Base-by-base conservation (phyloP, 1,140 invertebrate genomes). In the Argopecten irradians region DNA sequence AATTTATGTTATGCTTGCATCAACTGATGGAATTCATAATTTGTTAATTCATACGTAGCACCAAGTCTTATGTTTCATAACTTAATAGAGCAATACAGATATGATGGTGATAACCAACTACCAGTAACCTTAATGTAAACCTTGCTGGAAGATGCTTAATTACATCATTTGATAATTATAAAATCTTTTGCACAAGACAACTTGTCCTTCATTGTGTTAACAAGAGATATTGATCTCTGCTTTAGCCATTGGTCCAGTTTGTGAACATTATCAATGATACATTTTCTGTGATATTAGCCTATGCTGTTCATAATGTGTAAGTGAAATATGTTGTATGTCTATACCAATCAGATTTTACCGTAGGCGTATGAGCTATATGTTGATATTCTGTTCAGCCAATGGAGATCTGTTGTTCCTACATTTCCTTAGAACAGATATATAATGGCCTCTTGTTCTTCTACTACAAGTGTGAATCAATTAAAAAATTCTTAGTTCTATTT, bases 251-350 rank as follows among this genome's bases (percentile, higher is more conserved):
- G 28, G 55, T 71, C 55, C 55, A 71, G 55, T 71, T 71, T 71
- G 55, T 71, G 55, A 28, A 71, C 28, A 71, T 71, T 71, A 71
- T 71, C 55, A 71, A 71, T 71, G 55, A 71, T 71, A 71, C 55
- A 71, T 71, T 71, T 71, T 71, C 55, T 71, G 55, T 71, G 55
- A 71, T 71, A 71, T 71, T 71, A 71, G 55, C 55, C 55, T 71
- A 71, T 71, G 55, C 55, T 71, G 55, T 71, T 28, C 28, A n/a
- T n/a, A n/a, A n/a, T 71, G 55, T 71, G 55, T 71, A 71, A 71
- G 55, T 71, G 55, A 71, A 71, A 71, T 28, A 71, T 71, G n/a
- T 71, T 71, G 55, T 71, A 28, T 71, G 55, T 71, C 55, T 22
- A 71, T 71, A 71, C 55, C 55, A 71, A 71, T 71, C 55, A 71